Base-by-base conservation (phyloP, 2,797 vertebrate genomes). In the Emydoidea blandingii region DNA sequence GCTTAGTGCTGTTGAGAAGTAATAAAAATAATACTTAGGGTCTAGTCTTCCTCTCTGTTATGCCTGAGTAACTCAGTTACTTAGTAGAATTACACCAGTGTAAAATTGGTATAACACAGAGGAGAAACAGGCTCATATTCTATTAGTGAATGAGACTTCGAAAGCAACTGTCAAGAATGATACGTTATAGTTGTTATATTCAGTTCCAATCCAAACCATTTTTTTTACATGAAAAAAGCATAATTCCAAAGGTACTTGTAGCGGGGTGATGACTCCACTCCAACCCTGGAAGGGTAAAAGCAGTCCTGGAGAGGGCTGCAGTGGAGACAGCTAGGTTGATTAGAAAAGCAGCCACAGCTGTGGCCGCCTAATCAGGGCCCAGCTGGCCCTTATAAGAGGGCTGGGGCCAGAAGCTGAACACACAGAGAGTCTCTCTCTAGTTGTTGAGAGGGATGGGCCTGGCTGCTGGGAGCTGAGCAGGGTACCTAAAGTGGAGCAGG, bases 151-250 rank as follows among this genome's bases (percentile, higher is more conserved):
- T 79, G 86, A 91, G 91, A 83, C 85, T 97, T 95, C 90, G 93
- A 91, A 93, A 95, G 89, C 90, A 74, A 87, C 88, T 87, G 91
- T 92, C 54, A 79, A 81, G 96, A 96, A 94, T 52, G 47, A 94
- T 81, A 86, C 23, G 91, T 68, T 54, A 34, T 86, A 62, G 72
- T 79, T 92, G 85, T 93, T 92, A 31, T 96, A 93, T 96, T 95
- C 54, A 27, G 49, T 62, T 49, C 93, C 90, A 54, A 91, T 76
- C 3, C 34, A 87, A 92, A 89, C 59, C 88, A 78, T 31, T 85
- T 91, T 91, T 92, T 92, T 95, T 90, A 89, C 85, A 34, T 53
- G 29, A 94, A 94, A 97, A 96, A 97, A 93, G 93, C 79, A 87
- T 89, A 92, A 85, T 93, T 96, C 95, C 90, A 87, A 92, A 93